Conservation (phyloP, 2,888 invertebrate species). For the Melanostoma mellinum region DNA sequence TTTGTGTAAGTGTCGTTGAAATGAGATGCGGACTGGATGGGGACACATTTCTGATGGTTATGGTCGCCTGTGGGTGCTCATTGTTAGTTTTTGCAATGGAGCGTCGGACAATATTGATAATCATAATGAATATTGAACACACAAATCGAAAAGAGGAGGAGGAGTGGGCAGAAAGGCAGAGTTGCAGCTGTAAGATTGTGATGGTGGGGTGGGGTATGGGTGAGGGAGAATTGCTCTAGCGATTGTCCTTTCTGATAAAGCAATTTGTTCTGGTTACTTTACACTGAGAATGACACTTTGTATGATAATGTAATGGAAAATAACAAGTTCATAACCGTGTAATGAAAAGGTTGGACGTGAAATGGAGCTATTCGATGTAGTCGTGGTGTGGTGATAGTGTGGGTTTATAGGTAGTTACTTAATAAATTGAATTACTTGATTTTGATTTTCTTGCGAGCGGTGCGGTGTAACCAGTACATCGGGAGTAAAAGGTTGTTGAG, state of each 20-base stretch:
- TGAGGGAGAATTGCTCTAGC: constrained; percentile 25
- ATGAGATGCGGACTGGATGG: background rate
- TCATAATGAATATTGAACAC: constrained; percentile 71
- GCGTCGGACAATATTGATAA: constrained; percentile 69
- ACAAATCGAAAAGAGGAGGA: constrained; percentile 11
- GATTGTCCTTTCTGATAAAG: constrained; percentile 64
- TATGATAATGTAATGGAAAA: constrained; percentile 72
- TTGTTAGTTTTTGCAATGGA: constrained; percentile 57
- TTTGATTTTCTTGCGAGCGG: background rate
- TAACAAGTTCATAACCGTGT: constrained; percentile 71
- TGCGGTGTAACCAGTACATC: too few species aligned
- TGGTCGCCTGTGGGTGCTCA: constrained; percentile 9
- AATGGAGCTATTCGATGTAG: background rate
- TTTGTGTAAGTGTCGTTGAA: background rate
- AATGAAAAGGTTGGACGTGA: constrained; percentile 35
- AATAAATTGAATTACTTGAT: constrained; percentile 30
- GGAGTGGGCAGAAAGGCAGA: too few species aligned
- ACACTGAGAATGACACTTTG: constrained; percentile 62
- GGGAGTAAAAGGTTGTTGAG: too few species aligned
- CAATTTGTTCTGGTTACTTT: constrained; percentile 70
- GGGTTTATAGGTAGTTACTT: constrained; percentile 20
- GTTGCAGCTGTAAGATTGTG: background rate
- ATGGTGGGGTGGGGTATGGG: background rate
- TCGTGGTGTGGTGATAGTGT: background rate
- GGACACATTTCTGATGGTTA: constrained; percentile 23